phyloP scores from a whole-genome alignment of 2,113 vertebrate genomes.

The Nyctereutes procyonoides region DNA sequence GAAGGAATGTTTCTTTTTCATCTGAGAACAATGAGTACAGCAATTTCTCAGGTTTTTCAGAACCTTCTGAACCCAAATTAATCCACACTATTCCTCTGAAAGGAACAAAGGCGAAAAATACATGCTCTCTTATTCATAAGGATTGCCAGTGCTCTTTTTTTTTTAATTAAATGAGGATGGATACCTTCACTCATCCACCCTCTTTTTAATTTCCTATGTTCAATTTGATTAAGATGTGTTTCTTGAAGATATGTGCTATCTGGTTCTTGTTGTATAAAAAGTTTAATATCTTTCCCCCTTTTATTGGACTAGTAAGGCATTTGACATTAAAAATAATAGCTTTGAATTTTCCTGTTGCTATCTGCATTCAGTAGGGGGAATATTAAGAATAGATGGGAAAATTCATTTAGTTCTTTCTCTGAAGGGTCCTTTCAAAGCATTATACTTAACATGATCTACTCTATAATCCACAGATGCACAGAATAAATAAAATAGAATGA shows the following conservation, averaged over 20 bases:
- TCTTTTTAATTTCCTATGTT: conserved; percentile 84
- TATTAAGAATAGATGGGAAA: conserved; percentile 76
- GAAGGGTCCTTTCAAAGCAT: conserved; percentile 71
- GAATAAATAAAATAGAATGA: conserved; percentile 76
- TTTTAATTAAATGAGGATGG: conserved; percentile 79
- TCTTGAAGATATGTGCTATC: conserved; percentile 81
- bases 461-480: conserved; percentile 56
- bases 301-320: conserved; percentile 79
- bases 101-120: conserved; percentile 64
- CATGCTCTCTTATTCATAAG: conserved; percentile 55
- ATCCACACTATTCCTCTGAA: conserved; percentile 69
- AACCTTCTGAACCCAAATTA: conserved; percentile 82
- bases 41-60: conserved; percentile 71
- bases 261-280: conserved; percentile 78
- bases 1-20: conserved; percentile 62
- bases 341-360: conserved; percentile 77
- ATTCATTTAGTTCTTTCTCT: conserved; percentile 77
- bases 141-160: conserved; percentile 53
- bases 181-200: conserved; percentile 74
- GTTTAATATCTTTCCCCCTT: conserved; percentile 80
- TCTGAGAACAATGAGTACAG: conserved; percentile 58
- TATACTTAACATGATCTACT: conserved; percentile 53
- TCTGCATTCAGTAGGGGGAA: conserved; percentile 70
- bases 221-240: conserved; percentile 83
- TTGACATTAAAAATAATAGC: conserved; percentile 84